Evolutionary conservation across 1,140 invertebrate genomes (phyloP), one percentile per base, ranked within the genome.

Genomic region (Whitmania pigra): DNA sequence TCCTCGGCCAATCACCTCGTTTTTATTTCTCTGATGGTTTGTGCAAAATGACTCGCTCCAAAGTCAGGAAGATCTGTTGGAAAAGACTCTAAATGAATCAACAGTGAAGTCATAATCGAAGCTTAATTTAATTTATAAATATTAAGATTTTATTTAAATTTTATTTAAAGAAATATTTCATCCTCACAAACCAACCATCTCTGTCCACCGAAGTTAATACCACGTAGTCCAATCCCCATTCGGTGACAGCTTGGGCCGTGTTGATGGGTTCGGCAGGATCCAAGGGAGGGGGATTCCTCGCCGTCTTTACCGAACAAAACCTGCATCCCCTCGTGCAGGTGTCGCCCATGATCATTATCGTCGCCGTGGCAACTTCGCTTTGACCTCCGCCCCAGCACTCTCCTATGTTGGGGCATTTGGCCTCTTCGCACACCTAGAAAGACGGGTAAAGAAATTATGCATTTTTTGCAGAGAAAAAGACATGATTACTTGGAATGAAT

Each of bases 231-330:
- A 99, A 83, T 17, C 92, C 92, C 96, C 96, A 99, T 60, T 90
- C 87, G 67, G 88, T 86, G 76, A 99, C 90, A 4, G 96, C 95
- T 73, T 84, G 86, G 2, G 94, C 96, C 6, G 95, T 99, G 82
- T 98, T 94, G 7, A 86, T 77, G 13, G 96, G 96, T 82, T 99
- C 97, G 71, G 89, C 84, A 0, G 89, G 87, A 86, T 99, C 93
- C 15, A 93, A 86, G 0, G 92, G 88, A 17, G 93, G 90, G 3
- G 96, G 97, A n/a, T 86, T 85, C 72, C 89, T 85, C 3, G 93
- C 88, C 18, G 97, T 99, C 86, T 99, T 99, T 15, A 99, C 92
- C 1, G 96, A 99, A 84, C 97, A 99, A 83, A 99, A 99, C 79
- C 93, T 86, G 83, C 94, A 99, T 9, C 84, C 86, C 40, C 83